A percentile compares a stretch with the other conserved stretches of the same genome.
Evolutionary conservation across 2,113 vertebrate species (phyloP).

Genomic region (Siniperca knerii): DNA sequence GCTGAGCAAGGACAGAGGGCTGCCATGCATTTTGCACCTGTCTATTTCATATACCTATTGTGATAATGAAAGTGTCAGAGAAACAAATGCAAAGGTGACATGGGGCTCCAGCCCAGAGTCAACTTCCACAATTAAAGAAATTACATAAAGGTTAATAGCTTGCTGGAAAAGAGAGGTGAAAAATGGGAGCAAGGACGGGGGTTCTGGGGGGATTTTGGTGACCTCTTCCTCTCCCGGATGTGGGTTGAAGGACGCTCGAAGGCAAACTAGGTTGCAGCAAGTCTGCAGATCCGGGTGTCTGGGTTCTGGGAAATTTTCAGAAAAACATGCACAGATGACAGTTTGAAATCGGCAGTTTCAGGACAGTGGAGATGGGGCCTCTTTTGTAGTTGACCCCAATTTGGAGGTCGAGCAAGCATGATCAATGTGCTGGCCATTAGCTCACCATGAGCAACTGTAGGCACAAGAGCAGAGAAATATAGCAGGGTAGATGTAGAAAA

Average conservation of each 20-base stretch:
- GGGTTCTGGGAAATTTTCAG: conserved; percentile 44
- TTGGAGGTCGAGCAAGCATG: conserved; percentile 83
- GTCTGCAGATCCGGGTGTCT: conserved; percentile 31
- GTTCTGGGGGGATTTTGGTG: conserved; percentile 39
- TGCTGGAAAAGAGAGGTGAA: conserved; percentile 40
- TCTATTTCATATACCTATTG: conserved; percentile 79
- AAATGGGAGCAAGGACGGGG: conserved; percentile 42
- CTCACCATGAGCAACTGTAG: conserved; percentile 60
- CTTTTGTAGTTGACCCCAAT: conserved; percentile 84
- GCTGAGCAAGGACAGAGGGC: conserved; percentile 85
- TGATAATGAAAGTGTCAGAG: conserved; percentile 83
- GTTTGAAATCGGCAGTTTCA: conserved; percentile 61
- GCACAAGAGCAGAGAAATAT: conserved; percentile 48
- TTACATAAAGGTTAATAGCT: conserved; percentile 73
- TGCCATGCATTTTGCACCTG: conserved; percentile 86
- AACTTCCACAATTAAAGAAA: conserved; percentile 77
- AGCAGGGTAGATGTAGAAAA: conserved; percentile 33
- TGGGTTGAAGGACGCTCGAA: conserved; percentile 66
- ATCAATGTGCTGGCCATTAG: conserved; percentile 78
- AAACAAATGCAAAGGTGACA: conserved; percentile 74
- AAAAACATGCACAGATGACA: conserved; percentile 60
- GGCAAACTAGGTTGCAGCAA: conserved; percentile 47
- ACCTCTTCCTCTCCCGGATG: conserved; percentile 52
- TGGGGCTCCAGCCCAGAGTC: conserved; percentile 46
- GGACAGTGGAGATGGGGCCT: conserved; percentile 60